Evolutionary conservation across 2,797 vertebrate species (phyloP).

Genomic region (Clarias pachynema): DNA sequence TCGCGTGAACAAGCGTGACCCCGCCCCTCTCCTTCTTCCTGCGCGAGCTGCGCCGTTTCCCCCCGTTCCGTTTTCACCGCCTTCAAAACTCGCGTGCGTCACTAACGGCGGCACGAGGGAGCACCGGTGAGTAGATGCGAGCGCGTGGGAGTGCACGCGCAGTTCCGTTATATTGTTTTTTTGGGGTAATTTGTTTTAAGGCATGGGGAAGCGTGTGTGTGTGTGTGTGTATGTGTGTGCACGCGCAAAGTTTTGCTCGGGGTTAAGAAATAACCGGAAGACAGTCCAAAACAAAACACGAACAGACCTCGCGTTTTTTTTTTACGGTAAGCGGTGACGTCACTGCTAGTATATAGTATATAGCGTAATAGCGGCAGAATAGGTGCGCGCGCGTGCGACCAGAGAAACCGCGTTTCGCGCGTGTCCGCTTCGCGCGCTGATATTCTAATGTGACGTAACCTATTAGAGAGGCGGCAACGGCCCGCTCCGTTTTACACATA

Average conservation of each 20-base stretch:
- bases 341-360: background rate
- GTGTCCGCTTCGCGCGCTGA: constrained; percentile 4
- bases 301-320: background rate
- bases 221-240: constrained; percentile 1
- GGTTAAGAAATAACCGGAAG: background rate
- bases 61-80: background rate
- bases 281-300: background rate
- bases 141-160: background rate
- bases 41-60: background rate
- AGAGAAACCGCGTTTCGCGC: background rate
- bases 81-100: constrained; percentile 17
- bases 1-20: background rate
- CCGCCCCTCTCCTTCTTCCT: constrained; percentile 11
- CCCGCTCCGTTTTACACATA: background rate
- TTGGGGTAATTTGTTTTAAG: background rate
- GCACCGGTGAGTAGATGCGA: background rate
- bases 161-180: background rate
- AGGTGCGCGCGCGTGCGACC: background rate
- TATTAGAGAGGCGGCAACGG: background rate
- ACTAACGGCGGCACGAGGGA: constrained; percentile 10
- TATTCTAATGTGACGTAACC: constrained; percentile 20
- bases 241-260: constrained; percentile 24
- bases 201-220: background rate
- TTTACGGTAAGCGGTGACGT: constrained; percentile 3
- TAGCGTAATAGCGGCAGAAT: background rate